Evolutionary conservation across 2,888 invertebrate species (phyloP), one percentile per base, ranked within the genome.

Genomic region (Ypsolopha sequella): DNA sequence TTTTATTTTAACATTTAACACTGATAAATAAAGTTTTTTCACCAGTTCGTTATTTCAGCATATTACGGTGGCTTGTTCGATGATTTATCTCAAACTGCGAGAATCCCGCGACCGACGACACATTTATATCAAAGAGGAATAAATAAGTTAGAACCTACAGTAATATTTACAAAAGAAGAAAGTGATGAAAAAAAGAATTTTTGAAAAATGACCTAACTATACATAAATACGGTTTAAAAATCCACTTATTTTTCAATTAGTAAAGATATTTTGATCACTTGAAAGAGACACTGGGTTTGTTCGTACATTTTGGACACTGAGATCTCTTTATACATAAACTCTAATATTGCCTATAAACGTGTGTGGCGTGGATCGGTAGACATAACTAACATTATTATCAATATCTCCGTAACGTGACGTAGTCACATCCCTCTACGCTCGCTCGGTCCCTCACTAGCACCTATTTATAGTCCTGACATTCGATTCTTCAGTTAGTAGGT

Each of bases 161-260:
- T 73, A 73, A 79, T 85, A 86, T 86, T 80, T 86, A 86, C 85
- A 86, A 82, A 80, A 82, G 80, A 77, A 77, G 75, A 75, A 77
- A 73, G 74, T 72, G 77, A 69, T 70, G 69, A 79, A 79, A 76
- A 3, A 35, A 41, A 68, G 67, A 74, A 35, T 11, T 70, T 65
- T 68, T 68, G 75, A 77, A 75, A 79, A 80, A 79, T 73, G 70
- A 70, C 72, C 77, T 82, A 84, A 68, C 77, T 82, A 82, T 76
- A 74, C 78, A 78, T 78, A 80, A 77, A 80, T 79, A 78, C 67
- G 66, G 70, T 77, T 47, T 72, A 74, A 75, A 74, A 74, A 67
- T 73, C 70, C 76, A 76, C 71, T 69, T 76, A 72, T 39, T 13
- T 38, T 65, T 65, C 58, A 61, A 50, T 43, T 44, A 50, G 48